Evolutionary conservation across 2,113 vertebrate genomes (phyloP), one percentile per base, ranked within the genome.

Genomic region (Phalacrocorax aristotelis): DNA sequence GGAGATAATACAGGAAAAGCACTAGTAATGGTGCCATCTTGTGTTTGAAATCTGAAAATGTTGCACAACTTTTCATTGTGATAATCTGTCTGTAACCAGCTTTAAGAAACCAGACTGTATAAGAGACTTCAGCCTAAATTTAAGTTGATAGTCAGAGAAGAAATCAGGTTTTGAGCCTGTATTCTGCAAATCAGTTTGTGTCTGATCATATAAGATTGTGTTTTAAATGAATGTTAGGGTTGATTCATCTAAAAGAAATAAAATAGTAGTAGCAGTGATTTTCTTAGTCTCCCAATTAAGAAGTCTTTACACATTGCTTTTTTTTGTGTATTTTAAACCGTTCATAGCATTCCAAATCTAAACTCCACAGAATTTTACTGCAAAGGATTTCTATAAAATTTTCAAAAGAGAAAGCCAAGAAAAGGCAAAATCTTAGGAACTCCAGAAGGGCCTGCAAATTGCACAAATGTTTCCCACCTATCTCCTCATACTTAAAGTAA

Each of bases 21-120:
- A 79, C 91, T 98, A 94, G 87, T 97, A 95, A 98, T 90, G 95
- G 96, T 97, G 98, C 98, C 98, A 98, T 89, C 98, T 98, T 97
- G 98, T 98, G 98, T 95, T 93, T 87, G 52, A 96, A 91, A 79
- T 66, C 61, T 40, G 93, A 93, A 97, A 97, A 89, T 54, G 51
- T 32, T 61, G 7, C 13, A 7, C 55, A 69, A 49, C 34, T 58
- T 79, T 68, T 61, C 5, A 3, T n/a, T 51, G 1, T 20, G 22
- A n/a, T 14, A 19, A 84, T 55, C 1, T 2, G 3, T 75, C 92
- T 62, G 10, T 40, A 72, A 78, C 34, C 16, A 26, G 16, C 7
- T 75, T 88, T 18, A 44, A 54, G 54, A 80, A 77, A 42, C 5
- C 16, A 70, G 58, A n/a, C 9, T 16, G 10, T 46, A 29, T 12